Evolutionary conservation across 2,888 invertebrate genomes (phyloP), one percentile per base, ranked within the genome.

Genomic region (Trimorus sp.): DNA sequence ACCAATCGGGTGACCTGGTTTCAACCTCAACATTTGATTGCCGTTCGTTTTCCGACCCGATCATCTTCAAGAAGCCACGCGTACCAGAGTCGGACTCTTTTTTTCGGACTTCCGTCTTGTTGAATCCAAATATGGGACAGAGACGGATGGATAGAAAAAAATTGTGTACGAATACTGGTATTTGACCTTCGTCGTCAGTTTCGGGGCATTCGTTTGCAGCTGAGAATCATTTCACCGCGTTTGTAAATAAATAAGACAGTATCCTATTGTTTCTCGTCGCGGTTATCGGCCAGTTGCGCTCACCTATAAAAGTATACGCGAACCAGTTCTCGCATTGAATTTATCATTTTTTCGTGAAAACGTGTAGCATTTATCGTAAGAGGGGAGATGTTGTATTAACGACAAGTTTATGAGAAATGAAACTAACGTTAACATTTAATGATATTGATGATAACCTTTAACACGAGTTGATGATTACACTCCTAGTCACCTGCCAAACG

Each of bases 331-430:
- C 38, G 51, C 37, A 53, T 53, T 53, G 53, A 26, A 53, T 11
- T 36, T 63, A 63, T 63, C 7, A 63, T 63, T 63, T 63, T 38
- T 11, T 51, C 51, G 71, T 68, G 56, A 76, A 51, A 63, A 60
- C 26, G 49, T 70, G 49, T 66, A 79, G 74, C 54, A 80, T 66
- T 71, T 71, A 77, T 62, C 53, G 26, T 76, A 77, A 77, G 58
- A 62, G 40, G 65, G 70, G 51, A 81, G 62, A 56, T 75, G 65
- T 66, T 40, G 11, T 70, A 65, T 65, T 74, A 79, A 69, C 40
- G 26, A 74, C 63, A 74, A 62, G 45, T 79, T 79, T 74, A 79
- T 54, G 74, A 69, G 54, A 76, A 6, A 53, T 12, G 59, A 66
- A 70, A 66, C 48, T 76, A 56, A 75, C 71, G 49, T 53, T 80